These are phyloP conservation scores for Cataglyphis altisquamis DNA, from an alignment of 2,888 invertebrate species.

Conservation along the genomic window DNA sequence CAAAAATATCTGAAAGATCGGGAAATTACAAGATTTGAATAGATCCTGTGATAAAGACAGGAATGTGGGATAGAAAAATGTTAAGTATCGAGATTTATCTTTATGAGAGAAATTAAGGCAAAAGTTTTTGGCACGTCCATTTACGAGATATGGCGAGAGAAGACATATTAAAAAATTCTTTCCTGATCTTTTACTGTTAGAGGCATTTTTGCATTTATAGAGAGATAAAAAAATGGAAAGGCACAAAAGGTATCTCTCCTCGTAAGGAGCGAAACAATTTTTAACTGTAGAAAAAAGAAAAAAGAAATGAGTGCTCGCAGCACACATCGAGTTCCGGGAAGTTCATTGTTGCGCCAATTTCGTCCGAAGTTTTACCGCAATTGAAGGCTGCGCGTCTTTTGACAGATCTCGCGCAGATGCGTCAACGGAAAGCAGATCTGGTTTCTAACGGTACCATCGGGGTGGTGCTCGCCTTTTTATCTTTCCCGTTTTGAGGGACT, in stretches of 20 bases:
- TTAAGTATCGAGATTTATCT: not conserved
- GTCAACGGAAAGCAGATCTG: constrained; percentile 29
- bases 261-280: not conserved
- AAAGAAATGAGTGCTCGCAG: not conserved
- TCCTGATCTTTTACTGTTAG: not conserved
- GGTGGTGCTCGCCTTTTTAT: constrained; percentile 30
- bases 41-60: too few relatives aligned
- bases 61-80: not conserved
- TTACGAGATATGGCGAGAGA: not conserved
- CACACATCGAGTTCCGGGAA: constrained; percentile 30
- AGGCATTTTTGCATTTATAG: not conserved
- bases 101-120: not conserved
- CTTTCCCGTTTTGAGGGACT: constrained; percentile 21
- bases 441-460: constrained; percentile 58
- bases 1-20: too few relatives aligned
- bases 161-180: not conserved
- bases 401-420: constrained; percentile 49
- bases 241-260: not conserved
- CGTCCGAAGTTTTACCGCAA: constrained; percentile 44
- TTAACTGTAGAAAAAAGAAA: not conserved
- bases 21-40: too few relatives aligned
- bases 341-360: constrained; percentile 50
- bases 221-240: not conserved
- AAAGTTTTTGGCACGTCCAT: not conserved
- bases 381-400: constrained; percentile 30